phyloP scores from a whole-genome alignment of 2,113 vertebrate species.

The Myiagra hebetior region DNA sequence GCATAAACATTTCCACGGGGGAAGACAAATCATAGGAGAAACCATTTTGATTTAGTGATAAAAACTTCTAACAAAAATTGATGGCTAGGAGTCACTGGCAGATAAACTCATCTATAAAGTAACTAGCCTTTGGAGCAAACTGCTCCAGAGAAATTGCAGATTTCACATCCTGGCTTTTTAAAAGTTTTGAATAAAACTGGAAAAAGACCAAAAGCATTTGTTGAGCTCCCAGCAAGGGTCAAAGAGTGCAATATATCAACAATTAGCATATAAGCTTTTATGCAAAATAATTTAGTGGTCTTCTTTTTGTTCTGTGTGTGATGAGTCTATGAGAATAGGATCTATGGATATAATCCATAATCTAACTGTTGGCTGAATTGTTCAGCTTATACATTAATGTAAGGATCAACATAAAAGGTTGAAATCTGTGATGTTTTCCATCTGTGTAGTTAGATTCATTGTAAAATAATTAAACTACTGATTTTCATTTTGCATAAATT shows the following conservation, averaged over 20 bases:
- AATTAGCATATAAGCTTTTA: neutral
- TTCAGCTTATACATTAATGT: neutral
- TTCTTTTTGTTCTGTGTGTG: neutral
- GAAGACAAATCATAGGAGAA: neutral
- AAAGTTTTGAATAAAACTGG: neutral
- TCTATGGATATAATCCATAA: neutral
- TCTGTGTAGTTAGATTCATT: neutral
- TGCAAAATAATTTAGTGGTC: neutral
- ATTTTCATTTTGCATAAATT: neutral
- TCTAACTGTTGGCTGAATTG: neutral
- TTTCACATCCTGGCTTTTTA: neutral
- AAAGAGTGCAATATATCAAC: neutral
- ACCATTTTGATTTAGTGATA: neutral
- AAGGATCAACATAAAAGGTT: neutral
- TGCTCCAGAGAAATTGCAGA: neutral
- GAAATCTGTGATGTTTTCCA: neutral
- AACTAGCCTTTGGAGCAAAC: neutral
- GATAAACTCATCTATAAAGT: neutral
- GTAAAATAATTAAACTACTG: neutral
- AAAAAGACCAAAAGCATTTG: neutral
- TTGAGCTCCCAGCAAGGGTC: neutral
- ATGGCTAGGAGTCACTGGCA: neutral
- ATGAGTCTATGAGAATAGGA: neutral
- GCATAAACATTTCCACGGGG: neutral
- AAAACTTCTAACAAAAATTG: neutral